phyloP scores from a whole-genome alignment of 2,797 vertebrate genomes.

The Argya squamiceps region DNA sequence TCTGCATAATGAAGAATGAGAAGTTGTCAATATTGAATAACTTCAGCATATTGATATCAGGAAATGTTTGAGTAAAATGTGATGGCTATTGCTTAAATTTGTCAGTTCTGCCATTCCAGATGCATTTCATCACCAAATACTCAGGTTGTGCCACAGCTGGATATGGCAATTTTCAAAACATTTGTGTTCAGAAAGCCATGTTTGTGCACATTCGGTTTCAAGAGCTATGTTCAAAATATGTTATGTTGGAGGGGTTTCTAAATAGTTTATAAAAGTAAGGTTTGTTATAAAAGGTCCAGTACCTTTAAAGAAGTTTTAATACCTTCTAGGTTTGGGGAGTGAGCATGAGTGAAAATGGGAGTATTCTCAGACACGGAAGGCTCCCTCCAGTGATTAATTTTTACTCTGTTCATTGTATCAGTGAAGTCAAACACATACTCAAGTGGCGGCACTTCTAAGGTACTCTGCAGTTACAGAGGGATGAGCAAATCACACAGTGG shows the following conservation, averaged over 20 bases:
- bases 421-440: background rate
- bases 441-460: fast-evolving
- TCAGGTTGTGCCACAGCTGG: background rate
- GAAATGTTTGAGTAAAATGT: background rate
- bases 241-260: background rate
- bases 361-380: fast-evolving
- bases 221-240: background rate
- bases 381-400: background rate
- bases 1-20: background rate
- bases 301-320: background rate
- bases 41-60: background rate
- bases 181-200: background rate
- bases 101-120: background rate
- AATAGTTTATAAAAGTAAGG: background rate
- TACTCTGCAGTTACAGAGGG: background rate
- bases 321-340: background rate
- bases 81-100: background rate
- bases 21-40: background rate
- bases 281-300: background rate
- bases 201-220: background rate
- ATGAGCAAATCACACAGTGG: background rate
- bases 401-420: fast-evolving
- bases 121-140: background rate
- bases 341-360: background rate
- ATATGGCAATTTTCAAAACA: background rate